Conservation (phyloP, 2,888 invertebrate species). For the Erebia palarica region DNA sequence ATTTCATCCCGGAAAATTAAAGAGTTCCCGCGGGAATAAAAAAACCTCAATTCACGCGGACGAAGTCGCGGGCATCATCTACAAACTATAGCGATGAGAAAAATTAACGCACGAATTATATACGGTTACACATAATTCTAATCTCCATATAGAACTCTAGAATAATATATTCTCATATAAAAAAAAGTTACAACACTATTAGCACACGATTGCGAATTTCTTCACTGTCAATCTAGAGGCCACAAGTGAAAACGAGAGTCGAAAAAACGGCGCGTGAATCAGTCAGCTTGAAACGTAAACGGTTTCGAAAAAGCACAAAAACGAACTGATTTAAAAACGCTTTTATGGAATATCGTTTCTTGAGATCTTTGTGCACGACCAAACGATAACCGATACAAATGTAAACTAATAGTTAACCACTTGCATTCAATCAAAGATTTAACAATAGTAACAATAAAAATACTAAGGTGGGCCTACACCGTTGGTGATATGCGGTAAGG, state of each 20-base stretch:
- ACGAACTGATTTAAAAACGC: slow-evolving; percentile 2
- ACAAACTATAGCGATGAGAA: no score
- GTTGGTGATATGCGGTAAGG: neutral
- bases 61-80: no score
- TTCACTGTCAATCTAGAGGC: slow-evolving; percentile 4
- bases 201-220: neutral
- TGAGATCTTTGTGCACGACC: slow-evolving; percentile 40
- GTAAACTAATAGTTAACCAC: slow-evolving; percentile 41
- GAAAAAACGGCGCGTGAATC: neutral
- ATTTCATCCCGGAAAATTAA: no score
- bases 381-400: slow-evolving; percentile 37
- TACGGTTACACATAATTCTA: no score
- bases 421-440: slow-evolving; percentile 30
- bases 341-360: slow-evolving; percentile 16
- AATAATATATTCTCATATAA: neutral
- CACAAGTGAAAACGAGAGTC: slow-evolving; percentile 19
- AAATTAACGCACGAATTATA: no score
- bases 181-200: neutral
- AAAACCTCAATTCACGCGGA: no score
- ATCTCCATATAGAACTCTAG: neutral
- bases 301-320: slow-evolving; percentile 20
- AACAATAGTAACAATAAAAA: slow-evolving; percentile 42
- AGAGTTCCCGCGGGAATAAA: no score
- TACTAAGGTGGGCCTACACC: slow-evolving; percentile 22
- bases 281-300: neutral